Conservation (phyloP, 2,888 invertebrate genomes). For the Gymnosoma rotundatum region DNA sequence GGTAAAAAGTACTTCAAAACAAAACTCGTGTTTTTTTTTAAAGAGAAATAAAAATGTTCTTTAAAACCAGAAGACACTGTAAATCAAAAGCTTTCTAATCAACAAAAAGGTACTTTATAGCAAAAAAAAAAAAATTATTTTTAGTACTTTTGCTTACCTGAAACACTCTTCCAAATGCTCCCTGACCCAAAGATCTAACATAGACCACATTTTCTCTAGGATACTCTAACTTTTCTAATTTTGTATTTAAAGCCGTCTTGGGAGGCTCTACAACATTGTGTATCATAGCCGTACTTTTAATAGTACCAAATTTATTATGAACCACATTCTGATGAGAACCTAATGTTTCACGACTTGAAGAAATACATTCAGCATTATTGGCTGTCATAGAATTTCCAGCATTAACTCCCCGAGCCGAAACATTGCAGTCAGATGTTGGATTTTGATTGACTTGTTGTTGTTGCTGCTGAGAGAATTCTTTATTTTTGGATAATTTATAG, state of each 20-base stretch:
- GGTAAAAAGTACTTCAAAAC: no score
- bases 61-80: not conserved
- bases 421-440: slow-evolving; percentile 75
- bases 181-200: slow-evolving; percentile 95
- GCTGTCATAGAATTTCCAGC: slow-evolving; percentile 18
- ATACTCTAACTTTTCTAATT: slow-evolving; percentile 95
- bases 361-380: slow-evolving; percentile 75
- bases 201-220: slow-evolving; percentile 98
- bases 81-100: not conserved
- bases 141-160: slow-evolving; percentile 84
- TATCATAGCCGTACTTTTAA: slow-evolving; percentile 86
- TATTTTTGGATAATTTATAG: slow-evolving; percentile 83
- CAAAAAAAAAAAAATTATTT: no score
- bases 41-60: not conserved
- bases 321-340: slow-evolving; percentile 74
- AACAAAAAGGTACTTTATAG: not conserved
- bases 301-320: slow-evolving; percentile 82
- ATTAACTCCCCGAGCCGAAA: slow-evolving; percentile 73
- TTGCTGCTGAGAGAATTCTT: slow-evolving; percentile 79
- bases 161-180: slow-evolving; percentile 97
- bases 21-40: not conserved
- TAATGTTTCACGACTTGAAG: slow-evolving; percentile 78
- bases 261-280: slow-evolving; percentile 91
- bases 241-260: slow-evolving; percentile 93
- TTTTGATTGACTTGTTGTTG: slow-evolving; percentile 70